phyloP scores from a whole-genome alignment of 1,140 invertebrate species.

The Zeugodacus cucurbitae region DNA sequence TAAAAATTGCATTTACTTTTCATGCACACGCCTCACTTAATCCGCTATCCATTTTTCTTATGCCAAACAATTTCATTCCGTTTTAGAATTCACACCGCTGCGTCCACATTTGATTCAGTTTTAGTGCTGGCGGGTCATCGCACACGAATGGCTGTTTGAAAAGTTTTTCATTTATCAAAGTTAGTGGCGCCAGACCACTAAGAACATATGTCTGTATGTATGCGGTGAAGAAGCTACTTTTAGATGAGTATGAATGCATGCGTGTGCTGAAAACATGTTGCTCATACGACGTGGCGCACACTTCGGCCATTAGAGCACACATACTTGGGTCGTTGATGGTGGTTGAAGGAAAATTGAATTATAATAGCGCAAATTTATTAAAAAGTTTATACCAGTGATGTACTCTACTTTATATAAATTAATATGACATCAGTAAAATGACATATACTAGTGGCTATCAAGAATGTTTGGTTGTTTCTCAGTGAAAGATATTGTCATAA shows the following conservation, averaged over 20 bases:
- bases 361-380: not conserved
- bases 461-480: no score
- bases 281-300: not conserved
- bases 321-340: not conserved
- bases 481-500: no score
- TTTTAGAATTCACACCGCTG: not conserved
- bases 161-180: constrained; percentile 30
- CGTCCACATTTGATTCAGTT: not conserved
- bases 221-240: not conserved
- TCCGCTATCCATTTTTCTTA: not conserved
- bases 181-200: not conserved
- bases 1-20: not conserved
- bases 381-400: not conserved
- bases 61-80: not conserved
- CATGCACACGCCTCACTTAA: not conserved
- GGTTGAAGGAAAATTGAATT: not conserved
- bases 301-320: not conserved
- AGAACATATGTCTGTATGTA: not conserved
- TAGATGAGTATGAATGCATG: not conserved
- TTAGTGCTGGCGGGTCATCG: not conserved
- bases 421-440: no score
- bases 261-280: not conserved
- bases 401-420: no score
- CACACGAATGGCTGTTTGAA: constrained; percentile 3
- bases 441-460: no score